Conservation (phyloP, 1,140 invertebrate genomes). For the Pinna nobilis region DNA sequence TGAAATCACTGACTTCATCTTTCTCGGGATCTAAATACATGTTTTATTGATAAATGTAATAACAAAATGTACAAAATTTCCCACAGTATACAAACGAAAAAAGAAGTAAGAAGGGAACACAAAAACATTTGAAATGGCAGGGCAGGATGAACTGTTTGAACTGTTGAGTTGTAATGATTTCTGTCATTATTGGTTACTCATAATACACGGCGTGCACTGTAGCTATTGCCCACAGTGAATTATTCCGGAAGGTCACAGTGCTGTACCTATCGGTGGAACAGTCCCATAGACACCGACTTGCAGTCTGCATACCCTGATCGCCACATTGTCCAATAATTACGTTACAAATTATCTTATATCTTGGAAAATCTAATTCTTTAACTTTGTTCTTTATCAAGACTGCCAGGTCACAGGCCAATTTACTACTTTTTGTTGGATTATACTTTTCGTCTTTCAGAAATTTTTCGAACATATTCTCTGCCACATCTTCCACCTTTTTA, state of each 20-base stretch:
- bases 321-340: slow-evolving; percentile 53
- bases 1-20: no score
- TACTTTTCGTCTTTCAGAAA: slow-evolving; percentile 40
- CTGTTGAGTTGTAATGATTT: no score
- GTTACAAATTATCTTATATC: slow-evolving; percentile 57
- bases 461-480: slow-evolving; percentile 27
- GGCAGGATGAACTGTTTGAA: no score
- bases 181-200: no score
- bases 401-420: slow-evolving; percentile 35
- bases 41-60: no score
- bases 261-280: slow-evolving; percentile 50
- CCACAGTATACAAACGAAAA: no score
- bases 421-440: slow-evolving; percentile 15
- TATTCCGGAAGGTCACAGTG: slow-evolving; percentile 47
- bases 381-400: slow-evolving; percentile 48
- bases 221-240: slow-evolving; percentile 54
- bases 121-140: no score
- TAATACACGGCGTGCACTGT: slow-evolving; percentile 59
- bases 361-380: slow-evolving; percentile 41
- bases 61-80: no score
- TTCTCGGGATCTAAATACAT: no score
- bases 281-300: slow-evolving; percentile 63
- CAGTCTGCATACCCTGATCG: slow-evolving; percentile 52
- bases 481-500: slow-evolving; percentile 27
- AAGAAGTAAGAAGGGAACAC: no score